These are phyloP conservation scores for Furcifer pardalis DNA, from an alignment of 2,797 vertebrate genomes.

Conservation along the genomic window DNA sequence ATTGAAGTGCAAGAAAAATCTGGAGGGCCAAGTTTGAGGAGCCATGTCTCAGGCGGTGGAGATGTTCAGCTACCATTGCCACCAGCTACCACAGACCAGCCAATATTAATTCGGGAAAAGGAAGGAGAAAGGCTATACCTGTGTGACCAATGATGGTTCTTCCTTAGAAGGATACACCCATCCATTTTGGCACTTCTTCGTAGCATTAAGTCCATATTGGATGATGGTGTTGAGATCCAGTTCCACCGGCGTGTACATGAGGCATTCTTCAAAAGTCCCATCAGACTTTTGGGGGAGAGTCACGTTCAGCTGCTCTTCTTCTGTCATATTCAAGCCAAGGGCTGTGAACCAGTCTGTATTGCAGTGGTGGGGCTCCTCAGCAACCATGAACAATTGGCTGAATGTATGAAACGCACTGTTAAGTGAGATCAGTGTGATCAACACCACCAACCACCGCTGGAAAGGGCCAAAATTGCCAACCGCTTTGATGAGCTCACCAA, in stretches of 20 bases:
- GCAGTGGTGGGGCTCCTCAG: slow-evolving; percentile 79
- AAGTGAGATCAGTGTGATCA: slow-evolving; percentile 75
- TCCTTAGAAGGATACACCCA: slow-evolving; percentile 75
- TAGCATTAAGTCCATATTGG: slow-evolving; percentile 78
- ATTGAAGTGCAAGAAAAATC: too few relatives aligned
- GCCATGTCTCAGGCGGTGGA: too few relatives aligned
- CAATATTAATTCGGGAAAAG: not conserved
- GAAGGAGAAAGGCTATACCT: slow-evolving; percentile 73
- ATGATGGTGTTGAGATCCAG: slow-evolving; percentile 78
- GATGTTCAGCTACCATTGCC: too few relatives aligned
- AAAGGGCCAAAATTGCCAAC: slow-evolving; percentile 85
- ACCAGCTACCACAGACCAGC: not conserved
- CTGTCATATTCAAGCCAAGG: slow-evolving; percentile 77
- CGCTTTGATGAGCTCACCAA: slow-evolving; percentile 77
- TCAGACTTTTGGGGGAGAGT: slow-evolving; percentile 76
- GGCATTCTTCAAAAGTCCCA: slow-evolving; percentile 81
- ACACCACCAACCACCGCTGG: slow-evolving; percentile 80
- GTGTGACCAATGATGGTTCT: slow-evolving; percentile 74
- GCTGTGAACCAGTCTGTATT: slow-evolving; percentile 85
- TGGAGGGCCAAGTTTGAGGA: too few relatives aligned
- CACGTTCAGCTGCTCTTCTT: slow-evolving; percentile 77
- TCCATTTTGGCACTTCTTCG: slow-evolving; percentile 77
- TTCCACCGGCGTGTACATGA: slow-evolving; percentile 81
- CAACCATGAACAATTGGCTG: slow-evolving; percentile 83
- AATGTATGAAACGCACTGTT: slow-evolving; percentile 81